phyloP scores from a whole-genome alignment of 2,113 vertebrate species.

The Lepisosteus oculatus region DNA sequence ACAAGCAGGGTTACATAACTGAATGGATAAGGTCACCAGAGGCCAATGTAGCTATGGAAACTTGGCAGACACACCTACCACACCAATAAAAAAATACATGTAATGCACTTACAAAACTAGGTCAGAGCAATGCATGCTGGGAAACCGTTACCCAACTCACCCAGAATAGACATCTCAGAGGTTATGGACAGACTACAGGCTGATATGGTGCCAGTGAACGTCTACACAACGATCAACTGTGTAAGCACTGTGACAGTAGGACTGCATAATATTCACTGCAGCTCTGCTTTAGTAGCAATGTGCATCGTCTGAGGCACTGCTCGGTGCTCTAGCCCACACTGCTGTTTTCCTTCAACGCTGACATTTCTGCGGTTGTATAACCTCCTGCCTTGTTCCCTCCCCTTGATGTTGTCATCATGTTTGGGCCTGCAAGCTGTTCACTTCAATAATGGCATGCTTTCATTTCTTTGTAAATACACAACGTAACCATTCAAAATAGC shows the following conservation, averaged over 20 bases:
- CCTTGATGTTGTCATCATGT: constrained; percentile 4
- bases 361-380: constrained; percentile 22
- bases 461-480: background rate
- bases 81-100: constrained; percentile 48
- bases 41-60: constrained; percentile 54
- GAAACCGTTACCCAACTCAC: constrained; percentile 50
- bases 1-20: constrained; percentile 33
- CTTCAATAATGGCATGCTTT: constrained; percentile 7
- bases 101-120: constrained; percentile 47
- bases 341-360: background rate
- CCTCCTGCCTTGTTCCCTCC: background rate
- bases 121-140: constrained; percentile 59
- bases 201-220: background rate
- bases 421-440: constrained; percentile 6
- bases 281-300: background rate
- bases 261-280: background rate
- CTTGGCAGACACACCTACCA: constrained; percentile 56
- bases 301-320: background rate
- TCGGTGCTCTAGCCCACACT: background rate
- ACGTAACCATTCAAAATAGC: too few relatives aligned
- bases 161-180: constrained; percentile 26
- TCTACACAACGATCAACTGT: background rate
- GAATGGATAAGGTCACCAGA: constrained; percentile 59
- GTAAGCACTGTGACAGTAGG: background rate
- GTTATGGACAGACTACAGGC: background rate